A percentile compares a stretch with the other conserved stretches of the same genome.
Evolutionary conservation across 2,888 invertebrate species (phyloP).

Genomic region (Phyllotreta striolata): DNA sequence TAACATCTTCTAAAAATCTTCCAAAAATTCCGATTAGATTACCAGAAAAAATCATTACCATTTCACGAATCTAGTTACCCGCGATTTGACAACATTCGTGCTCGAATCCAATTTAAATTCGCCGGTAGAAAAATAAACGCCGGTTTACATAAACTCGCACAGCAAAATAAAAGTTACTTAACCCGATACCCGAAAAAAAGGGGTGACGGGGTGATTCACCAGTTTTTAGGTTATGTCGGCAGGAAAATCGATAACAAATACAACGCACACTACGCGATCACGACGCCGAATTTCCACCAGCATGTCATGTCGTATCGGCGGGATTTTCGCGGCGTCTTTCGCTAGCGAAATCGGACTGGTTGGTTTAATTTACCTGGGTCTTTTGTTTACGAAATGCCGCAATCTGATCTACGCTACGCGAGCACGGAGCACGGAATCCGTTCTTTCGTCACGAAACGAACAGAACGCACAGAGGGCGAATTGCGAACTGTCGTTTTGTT

Average conservation of each 20-base stretch:
- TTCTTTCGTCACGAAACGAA: slow-evolving; percentile 31
- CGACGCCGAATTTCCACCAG: slow-evolving; percentile 24
- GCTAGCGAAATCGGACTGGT: slow-evolving; percentile 29
- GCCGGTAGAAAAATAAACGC: too few species aligned
- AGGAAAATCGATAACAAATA: slow-evolving; percentile 49
- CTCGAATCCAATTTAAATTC: too few species aligned
- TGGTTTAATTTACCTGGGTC: slow-evolving; percentile 35
- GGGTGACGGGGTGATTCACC: slow-evolving; percentile 40
- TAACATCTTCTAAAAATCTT: too few species aligned
- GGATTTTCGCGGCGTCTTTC: slow-evolving; percentile 12
- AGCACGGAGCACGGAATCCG: slow-evolving; percentile 41
- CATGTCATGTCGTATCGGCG: slow-evolving; percentile 1
- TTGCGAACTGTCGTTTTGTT: slow-evolving; percentile 43
- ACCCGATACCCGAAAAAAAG: slow-evolving; percentile 1
- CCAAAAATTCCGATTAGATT: too few species aligned
- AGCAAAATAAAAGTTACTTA: slow-evolving; percentile 23
- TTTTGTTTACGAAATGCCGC: slow-evolving; percentile 50
- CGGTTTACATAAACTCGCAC: neutral
- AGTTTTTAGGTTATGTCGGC: slow-evolving; percentile 50
- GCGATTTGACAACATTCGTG: too few species aligned
- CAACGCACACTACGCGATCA: slow-evolving; percentile 35
- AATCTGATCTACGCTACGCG: slow-evolving; percentile 17
- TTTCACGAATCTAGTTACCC: too few species aligned
- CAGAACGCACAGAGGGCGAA: slow-evolving; percentile 44
- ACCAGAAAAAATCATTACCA: too few species aligned